phyloP scores from a whole-genome alignment of 2,113 vertebrate species.

The Recurvirostra avosetta region DNA sequence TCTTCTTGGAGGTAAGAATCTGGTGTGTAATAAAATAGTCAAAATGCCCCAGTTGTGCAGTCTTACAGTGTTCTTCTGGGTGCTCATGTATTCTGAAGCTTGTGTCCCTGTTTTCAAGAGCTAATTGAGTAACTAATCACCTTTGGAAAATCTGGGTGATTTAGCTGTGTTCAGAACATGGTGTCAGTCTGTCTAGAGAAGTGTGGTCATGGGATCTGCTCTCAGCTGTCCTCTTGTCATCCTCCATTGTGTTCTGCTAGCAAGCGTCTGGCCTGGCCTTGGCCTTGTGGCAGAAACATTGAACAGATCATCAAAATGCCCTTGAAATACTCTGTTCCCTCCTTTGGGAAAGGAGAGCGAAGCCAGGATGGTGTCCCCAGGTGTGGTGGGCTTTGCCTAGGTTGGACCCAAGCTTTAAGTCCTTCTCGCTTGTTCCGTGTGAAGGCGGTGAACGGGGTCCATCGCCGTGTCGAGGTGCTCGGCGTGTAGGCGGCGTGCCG shows the following conservation, averaged over 20 bases:
- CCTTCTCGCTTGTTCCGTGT: rapidly evolving
- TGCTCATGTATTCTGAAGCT: not conserved
- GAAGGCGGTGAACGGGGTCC: not conserved
- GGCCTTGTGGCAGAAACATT: not conserved
- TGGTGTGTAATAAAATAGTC: not conserved
- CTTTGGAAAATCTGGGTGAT: not conserved
- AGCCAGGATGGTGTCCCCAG: rapidly evolving
- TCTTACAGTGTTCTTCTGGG: not conserved
- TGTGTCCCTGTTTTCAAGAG: not conserved
- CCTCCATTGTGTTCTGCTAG: not conserved
- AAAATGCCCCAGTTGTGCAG: not conserved
- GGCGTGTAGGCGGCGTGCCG: rapidly evolving
- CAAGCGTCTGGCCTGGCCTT: not conserved
- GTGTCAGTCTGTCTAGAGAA: not conserved
- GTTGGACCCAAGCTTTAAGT: not conserved
- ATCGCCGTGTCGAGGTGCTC: rapidly evolving
- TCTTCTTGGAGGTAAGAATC: not conserved
- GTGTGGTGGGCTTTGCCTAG: rapidly evolving
- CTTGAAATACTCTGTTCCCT: not conserved
- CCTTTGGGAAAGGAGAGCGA: not conserved
- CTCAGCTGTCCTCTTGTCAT: not conserved
- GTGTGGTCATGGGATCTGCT: rapidly evolving
- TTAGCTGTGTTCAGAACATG: not conserved
- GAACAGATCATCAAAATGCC: not conserved
- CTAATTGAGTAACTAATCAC: not conserved